Percentiles rank a stretch among this genome's conserved stretches.
These are phyloP conservation scores for Xestia xanthographa DNA, from an alignment of 2,888 invertebrate species.

Conservation along the genomic window DNA sequence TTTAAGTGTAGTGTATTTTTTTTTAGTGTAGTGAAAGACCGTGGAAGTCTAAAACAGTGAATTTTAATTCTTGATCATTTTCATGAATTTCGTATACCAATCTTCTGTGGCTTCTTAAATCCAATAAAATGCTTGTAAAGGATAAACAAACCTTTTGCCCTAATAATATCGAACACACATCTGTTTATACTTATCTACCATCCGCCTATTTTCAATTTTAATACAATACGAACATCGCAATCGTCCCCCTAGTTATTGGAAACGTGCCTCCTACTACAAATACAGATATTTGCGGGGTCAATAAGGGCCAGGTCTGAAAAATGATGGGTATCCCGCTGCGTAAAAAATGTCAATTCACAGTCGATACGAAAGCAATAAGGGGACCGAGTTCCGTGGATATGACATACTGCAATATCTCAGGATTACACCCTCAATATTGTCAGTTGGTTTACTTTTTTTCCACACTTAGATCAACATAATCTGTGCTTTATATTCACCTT, in stretches of 20 bases:
- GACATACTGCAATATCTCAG: slow-evolving; percentile 86
- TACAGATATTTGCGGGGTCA: slow-evolving; percentile 64
- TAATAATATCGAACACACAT: slow-evolving; percentile 26
- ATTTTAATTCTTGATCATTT: neutral
- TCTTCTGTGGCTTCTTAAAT: neutral
- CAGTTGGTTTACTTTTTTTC: slow-evolving; percentile 81
- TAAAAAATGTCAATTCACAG: slow-evolving; percentile 72
- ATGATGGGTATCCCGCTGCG: slow-evolving; percentile 61
- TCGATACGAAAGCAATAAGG: slow-evolving; percentile 80
- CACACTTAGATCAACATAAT: slow-evolving; percentile 84
- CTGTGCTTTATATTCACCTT: slow-evolving; percentile 80
- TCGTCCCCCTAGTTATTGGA: slow-evolving; percentile 59
- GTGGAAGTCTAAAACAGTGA: no score
- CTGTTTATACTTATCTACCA: slow-evolving; percentile 14
- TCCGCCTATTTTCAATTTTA: slow-evolving; percentile 54
- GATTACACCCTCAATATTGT: slow-evolving; percentile 88
- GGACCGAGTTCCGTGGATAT: slow-evolving; percentile 74
- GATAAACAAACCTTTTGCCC: slow-evolving; percentile 23
- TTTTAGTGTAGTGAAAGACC: no score
- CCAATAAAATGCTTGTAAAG: neutral
- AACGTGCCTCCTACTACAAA: slow-evolving; percentile 68
- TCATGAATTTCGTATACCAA: no score
- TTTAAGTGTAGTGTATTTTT: no score
- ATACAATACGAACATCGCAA: slow-evolving; percentile 53
- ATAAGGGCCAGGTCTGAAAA: slow-evolving; percentile 65